Evolutionary conservation across 2,888 invertebrate genomes (phyloP).

Genomic region (Eupithecia pulchellata): DNA sequence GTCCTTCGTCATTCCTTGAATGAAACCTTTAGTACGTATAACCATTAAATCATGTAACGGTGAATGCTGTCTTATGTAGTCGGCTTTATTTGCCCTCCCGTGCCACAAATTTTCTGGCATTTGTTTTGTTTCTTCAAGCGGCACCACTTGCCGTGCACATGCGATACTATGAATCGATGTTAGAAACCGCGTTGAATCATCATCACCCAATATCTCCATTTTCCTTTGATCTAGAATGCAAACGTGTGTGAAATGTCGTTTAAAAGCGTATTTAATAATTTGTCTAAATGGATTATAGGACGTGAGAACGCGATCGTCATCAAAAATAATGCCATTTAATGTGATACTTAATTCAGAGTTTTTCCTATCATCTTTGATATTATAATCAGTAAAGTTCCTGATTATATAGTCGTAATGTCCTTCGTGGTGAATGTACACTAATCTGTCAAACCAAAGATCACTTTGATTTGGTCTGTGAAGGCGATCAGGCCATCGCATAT

Average conservation of each 20-base stretch:
- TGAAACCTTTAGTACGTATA: not conserved
- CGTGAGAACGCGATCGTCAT: not conserved
- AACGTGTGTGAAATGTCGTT: not conserved
- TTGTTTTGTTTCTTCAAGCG: not conserved
- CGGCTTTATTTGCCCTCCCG: not conserved
- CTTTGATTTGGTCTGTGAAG: not conserved
- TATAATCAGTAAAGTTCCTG: not conserved
- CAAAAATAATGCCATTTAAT: not conserved
- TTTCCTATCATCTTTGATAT: not conserved
- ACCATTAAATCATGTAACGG: not conserved
- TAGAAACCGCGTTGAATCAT: not conserved
- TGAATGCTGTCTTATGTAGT: not conserved
- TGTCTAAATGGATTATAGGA: not conserved
- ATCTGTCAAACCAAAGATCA: slow-evolving; percentile 9
- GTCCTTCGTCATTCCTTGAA: not conserved
- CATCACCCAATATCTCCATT: not conserved
- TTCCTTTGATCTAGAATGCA: not conserved
- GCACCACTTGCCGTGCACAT: slow-evolving; percentile 2
- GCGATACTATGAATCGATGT: not conserved
- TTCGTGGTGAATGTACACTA: not conserved
- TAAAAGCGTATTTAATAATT: not conserved
- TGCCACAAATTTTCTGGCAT: not conserved
- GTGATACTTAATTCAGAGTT: not conserved
- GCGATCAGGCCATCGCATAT: slow-evolving; percentile 5
- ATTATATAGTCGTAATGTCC: not conserved